Conservation (phyloP, 2,888 invertebrate genomes). For the Biston stratarius region DNA sequence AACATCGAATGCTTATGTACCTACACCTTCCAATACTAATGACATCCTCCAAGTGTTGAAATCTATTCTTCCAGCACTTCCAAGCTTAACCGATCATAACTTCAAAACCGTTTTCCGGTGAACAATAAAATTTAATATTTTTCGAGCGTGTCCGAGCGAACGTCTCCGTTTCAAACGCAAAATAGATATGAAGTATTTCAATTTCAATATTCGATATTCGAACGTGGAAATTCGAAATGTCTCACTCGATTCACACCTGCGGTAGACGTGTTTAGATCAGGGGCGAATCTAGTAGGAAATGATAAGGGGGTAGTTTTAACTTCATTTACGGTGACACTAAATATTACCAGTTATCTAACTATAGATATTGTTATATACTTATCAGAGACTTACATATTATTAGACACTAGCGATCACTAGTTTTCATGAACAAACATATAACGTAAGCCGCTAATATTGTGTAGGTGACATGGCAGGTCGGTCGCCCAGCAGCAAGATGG, state of each 20-base stretch:
- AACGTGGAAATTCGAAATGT: conserved; percentile 37
- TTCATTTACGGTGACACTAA: no score
- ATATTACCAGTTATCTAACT: no score
- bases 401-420: no score
- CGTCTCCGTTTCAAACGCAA: conserved; percentile 36
- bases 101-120: conserved; percentile 13
- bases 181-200: conserved; percentile 37
- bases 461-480: no score
- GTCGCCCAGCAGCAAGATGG: no score
- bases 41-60: not conserved
- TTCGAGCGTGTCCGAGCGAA: conserved; percentile 33
- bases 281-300: not conserved
- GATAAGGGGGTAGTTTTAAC: not conserved
- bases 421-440: no score
- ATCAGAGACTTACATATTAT: no score
- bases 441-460: no score
- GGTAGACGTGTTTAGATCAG: conserved; percentile 22
- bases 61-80: conserved; percentile 3
- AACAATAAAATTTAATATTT: conserved; percentile 30
- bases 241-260: conserved; percentile 40
- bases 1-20: not conserved
- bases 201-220: conserved; percentile 47
- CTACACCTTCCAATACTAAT: not conserved
- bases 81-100: conserved; percentile 13
- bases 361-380: no score